Evolutionary conservation across 2,113 vertebrate species (phyloP).

Genomic region (Pygoscelis antarcticus): DNA sequence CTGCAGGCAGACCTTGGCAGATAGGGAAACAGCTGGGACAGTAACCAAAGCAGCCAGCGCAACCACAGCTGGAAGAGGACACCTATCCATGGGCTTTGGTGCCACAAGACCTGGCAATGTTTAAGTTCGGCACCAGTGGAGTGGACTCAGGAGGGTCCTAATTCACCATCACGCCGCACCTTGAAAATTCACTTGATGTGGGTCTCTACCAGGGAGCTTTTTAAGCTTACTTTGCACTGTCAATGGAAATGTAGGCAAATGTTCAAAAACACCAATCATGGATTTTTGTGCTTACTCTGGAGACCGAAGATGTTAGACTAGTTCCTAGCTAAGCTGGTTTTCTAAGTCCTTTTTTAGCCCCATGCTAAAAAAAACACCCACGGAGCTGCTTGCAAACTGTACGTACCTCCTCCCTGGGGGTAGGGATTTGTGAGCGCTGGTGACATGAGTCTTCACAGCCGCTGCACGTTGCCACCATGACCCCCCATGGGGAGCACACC

Average conservation of each 20-base stretch:
- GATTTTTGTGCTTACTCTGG: background rate
- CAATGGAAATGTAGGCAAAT: background rate
- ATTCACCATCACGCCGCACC: accelerated
- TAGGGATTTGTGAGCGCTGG: background rate
- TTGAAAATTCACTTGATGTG: background rate
- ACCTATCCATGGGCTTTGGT: background rate
- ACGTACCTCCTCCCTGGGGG: accelerated
- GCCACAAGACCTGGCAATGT: background rate
- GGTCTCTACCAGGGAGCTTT: background rate
- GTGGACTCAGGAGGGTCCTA: background rate
- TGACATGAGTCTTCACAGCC: background rate
- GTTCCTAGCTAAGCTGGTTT: background rate
- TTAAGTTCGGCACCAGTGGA: background rate
- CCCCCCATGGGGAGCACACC: no score
- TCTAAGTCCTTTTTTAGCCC: background rate
- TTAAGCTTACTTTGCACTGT: background rate
- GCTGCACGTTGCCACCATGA: accelerated
- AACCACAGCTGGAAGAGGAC: background rate
- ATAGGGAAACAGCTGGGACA: background rate
- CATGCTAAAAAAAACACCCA: background rate
- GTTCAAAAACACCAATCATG: background rate
- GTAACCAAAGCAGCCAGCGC: background rate
- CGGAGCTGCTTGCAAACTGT: background rate
- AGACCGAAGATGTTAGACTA: background rate
- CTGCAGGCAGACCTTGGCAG: background rate